phyloP scores from a whole-genome alignment of 2,113 vertebrate genomes.

The zebrafish (Danio rerio) region GRCz12tu NC_133176.1:4911001-4911500 shows the following conservation, averaged over 20 bases:
- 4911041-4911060: background rate
- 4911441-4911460: background rate
- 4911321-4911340: constrained; percentile 13
- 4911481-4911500: too few relatives aligned
- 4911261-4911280: constrained; percentile 10
- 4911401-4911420: constrained; percentile 32
- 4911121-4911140: background rate
- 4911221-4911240: constrained; percentile 29
- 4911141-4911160: constrained; percentile 20
- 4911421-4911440: constrained; percentile 9
- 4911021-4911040: background rate
- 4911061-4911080: background rate
- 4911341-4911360: constrained; percentile 13
- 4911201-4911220: background rate
- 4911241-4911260: constrained; percentile 10
- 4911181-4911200: constrained; percentile 18
- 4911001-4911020: background rate
- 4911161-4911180: background rate
- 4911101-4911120: background rate
- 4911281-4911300: constrained; percentile 23
- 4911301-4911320: constrained; percentile 37
- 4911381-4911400: constrained; percentile 29
- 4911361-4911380: background rate
- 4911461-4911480: background rate
- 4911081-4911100: background rate